Evolutionary conservation across 2,797 vertebrate genomes (phyloP).

Genomic region (Pantherophis alleghaniensis): DNA sequence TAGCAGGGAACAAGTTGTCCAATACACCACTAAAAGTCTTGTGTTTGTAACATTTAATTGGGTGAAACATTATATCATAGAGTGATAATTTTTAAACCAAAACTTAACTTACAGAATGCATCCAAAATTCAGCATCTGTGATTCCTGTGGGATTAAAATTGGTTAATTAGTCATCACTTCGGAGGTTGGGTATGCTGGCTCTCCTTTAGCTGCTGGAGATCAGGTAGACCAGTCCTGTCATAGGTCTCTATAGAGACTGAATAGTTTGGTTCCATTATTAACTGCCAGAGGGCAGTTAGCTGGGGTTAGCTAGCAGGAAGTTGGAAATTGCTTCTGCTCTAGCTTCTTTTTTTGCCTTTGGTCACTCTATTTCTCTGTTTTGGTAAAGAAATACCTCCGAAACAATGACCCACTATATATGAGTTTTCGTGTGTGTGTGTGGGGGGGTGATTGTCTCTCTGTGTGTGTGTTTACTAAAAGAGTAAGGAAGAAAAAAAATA

Average conservation of each 20-base stretch:
- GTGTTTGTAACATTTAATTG: neutral
- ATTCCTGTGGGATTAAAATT: neutral
- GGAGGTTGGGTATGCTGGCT: neutral
- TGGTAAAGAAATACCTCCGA: neutral
- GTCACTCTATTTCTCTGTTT: neutral
- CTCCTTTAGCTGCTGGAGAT: neutral
- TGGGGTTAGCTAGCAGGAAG: neutral
- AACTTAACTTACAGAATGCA: neutral
- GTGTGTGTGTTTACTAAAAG: neutral
- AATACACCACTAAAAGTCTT: neutral
- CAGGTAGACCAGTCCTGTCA: neutral
- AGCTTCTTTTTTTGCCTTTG: neutral
- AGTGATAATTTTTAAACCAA: neutral
- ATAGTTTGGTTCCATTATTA: neutral
- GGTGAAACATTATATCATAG: neutral
- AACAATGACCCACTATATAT: neutral
- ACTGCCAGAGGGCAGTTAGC: neutral
- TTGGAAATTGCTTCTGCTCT: neutral
- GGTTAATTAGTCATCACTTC: neutral
- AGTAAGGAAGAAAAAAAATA: neutral
- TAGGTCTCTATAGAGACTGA: neutral
- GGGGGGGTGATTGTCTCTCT: neutral
- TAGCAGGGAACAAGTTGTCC: neutral
- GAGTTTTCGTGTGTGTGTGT: neutral
- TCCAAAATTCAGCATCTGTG: neutral